A percentile compares a stretch with the other conserved stretches of the same genome.
These are phyloP conservation scores for Amphiduros pacificus DNA, from an alignment of 2,888 invertebrate genomes.

Conservation along the genomic window DNA sequence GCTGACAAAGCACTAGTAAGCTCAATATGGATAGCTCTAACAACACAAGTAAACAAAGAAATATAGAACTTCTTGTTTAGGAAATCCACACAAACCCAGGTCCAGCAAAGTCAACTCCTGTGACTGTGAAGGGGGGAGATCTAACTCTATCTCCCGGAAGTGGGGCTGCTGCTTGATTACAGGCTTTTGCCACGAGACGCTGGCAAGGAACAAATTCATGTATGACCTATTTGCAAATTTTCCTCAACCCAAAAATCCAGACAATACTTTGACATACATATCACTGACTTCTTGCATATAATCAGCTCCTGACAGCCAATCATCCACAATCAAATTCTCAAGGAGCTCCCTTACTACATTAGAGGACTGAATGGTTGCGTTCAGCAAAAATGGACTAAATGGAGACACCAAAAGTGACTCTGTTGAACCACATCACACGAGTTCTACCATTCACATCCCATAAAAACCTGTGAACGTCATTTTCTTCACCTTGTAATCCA, in stretches of 20 bases:
- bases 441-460: background rate
- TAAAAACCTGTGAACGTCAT: background rate
- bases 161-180: background rate
- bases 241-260: conserved; percentile 7
- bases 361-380: background rate
- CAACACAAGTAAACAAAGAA: conserved; percentile 21
- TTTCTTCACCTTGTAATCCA: background rate
- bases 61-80: conserved; percentile 15
- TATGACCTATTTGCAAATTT: background rate
- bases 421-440: background rate
- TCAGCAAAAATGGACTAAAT: background rate
- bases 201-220: conserved; percentile 5
- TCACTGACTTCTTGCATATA: conserved; percentile 14
- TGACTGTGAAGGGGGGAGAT: conserved; percentile 13
- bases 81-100: conserved; percentile 8
- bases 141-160: conserved; percentile 4
- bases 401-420: background rate
- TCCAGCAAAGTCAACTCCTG: conserved; percentile 23
- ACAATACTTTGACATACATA: conserved; percentile 21
- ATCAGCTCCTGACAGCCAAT: conserved; percentile 29
- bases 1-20: conserved; percentile 9
- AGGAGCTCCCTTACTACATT: conserved; percentile 19
- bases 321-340: conserved; percentile 35
- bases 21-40: conserved; percentile 23
- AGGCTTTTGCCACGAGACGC: background rate